Conservation (phyloP, 2,888 invertebrate species). For the Diarsia dahlii region DNA sequence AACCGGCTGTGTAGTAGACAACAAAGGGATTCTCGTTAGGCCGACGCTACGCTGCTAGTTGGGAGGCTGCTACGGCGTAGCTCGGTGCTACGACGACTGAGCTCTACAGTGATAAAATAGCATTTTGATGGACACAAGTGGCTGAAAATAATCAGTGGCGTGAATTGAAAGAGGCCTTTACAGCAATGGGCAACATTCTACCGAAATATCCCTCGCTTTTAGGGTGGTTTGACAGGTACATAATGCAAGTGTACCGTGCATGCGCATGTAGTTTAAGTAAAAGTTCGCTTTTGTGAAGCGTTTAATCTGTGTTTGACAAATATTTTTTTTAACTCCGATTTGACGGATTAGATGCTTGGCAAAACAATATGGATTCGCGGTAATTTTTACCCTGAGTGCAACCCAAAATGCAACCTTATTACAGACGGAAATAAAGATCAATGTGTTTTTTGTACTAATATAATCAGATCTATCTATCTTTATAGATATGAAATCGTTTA, state of each 20-base stretch:
- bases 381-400: neutral
- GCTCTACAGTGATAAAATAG: no score
- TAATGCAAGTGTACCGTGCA: neutral
- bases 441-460: neutral
- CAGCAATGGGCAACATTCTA: neutral
- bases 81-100: neutral
- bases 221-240: neutral
- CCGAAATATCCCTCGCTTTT: neutral
- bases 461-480: neutral
- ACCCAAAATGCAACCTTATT: neutral
- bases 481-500: neutral
- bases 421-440: neutral
- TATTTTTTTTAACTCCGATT: neutral
- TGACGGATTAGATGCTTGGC: neutral
- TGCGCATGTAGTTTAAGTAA: neutral
- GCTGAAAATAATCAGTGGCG: neutral
- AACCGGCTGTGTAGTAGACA: neutral
- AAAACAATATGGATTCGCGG: neutral
- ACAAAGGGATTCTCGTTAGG: neutral
- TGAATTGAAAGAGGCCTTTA: neutral
- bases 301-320: neutral
- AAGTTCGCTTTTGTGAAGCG: neutral
- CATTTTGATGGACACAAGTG: neutral
- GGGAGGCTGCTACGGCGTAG: constrained; percentile 2
- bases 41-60: neutral